Evolutionary conservation across 1,140 invertebrate species (phyloP).

Genomic region (Babylonia areolata): DNA sequence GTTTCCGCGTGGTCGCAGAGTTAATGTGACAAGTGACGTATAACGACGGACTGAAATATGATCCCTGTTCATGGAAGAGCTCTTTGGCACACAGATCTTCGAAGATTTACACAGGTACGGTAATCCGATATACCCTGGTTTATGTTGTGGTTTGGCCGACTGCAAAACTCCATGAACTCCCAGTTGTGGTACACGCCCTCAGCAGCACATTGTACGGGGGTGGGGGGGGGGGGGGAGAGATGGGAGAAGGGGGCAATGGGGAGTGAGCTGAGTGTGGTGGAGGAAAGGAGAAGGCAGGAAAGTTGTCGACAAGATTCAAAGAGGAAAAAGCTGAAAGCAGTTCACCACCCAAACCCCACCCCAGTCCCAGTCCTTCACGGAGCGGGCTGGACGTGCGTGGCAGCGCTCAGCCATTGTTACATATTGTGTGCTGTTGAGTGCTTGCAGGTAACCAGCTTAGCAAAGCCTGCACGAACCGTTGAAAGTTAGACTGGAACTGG

Average conservation of each 20-base stretch:
- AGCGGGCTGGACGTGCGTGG: too few species aligned
- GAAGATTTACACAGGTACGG: background rate
- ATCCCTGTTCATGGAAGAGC: background rate
- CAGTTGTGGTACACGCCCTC: background rate
- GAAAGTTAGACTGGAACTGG: too few species aligned
- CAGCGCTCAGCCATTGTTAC: too few species aligned
- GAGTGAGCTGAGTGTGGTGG: background rate
- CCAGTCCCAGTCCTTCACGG: too few species aligned
- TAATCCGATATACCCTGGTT: background rate
- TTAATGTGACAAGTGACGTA: background rate
- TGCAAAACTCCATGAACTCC: conserved; percentile 20
- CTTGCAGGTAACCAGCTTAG: too few species aligned
- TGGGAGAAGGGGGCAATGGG: background rate
- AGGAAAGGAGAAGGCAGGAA: too few species aligned
- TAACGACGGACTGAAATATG: background rate
- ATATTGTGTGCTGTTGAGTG: too few species aligned
- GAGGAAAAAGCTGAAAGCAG: too few species aligned
- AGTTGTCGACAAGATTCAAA: too few species aligned
- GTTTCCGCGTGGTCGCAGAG: background rate
- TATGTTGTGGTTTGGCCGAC: conserved; percentile 8
- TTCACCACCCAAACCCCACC: too few species aligned
- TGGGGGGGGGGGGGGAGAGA: background rate
- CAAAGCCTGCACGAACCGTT: too few species aligned
- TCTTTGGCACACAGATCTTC: background rate
- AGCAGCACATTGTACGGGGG: too few species aligned